phyloP scores from a whole-genome alignment of 2,797 vertebrate genomes.

The Leuciscus waleckii region DNA sequence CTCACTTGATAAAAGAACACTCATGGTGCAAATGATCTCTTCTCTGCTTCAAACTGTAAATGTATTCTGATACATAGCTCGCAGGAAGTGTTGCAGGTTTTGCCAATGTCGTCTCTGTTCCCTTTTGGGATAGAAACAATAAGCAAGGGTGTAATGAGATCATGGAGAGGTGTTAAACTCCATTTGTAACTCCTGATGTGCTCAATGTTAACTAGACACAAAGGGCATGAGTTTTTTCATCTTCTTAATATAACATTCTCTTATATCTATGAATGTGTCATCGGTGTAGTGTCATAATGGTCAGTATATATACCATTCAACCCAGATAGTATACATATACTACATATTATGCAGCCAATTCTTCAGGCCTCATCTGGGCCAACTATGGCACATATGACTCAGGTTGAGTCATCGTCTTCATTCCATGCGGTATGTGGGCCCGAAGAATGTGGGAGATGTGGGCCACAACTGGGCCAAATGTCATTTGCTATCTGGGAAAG shows the following conservation, averaged over 20 bases:
- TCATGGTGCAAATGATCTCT: constrained; percentile 59
- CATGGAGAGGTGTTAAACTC: constrained; percentile 17
- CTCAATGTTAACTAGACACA: constrained; percentile 11
- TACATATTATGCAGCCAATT: too few relatives aligned
- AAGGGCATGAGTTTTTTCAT: not conserved
- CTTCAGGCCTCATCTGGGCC: too few relatives aligned
- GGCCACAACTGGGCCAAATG: too few relatives aligned
- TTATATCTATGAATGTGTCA: not conserved
- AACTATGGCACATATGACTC: too few relatives aligned
- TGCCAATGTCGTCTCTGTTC: not conserved
- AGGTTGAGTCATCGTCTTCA: too few relatives aligned
- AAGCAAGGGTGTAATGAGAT: constrained; percentile 32
- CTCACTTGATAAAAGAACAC: constrained; percentile 65
- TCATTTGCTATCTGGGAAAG: too few relatives aligned
- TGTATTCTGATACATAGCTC: constrained; percentile 31
- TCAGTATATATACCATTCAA: too few relatives aligned
- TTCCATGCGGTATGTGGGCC: too few relatives aligned
- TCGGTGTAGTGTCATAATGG: not conserved
- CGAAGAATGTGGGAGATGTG: too few relatives aligned
- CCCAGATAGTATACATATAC: too few relatives aligned
- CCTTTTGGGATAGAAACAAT: constrained; percentile 25
- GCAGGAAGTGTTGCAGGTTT: constrained; percentile 2
- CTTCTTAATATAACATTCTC: not conserved
- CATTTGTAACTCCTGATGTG: constrained; percentile 14
- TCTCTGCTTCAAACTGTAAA: constrained; percentile 1